These are phyloP conservation scores for Micronisus gabar DNA, from an alignment of 2,113 vertebrate species.

Conservation along the genomic window DNA sequence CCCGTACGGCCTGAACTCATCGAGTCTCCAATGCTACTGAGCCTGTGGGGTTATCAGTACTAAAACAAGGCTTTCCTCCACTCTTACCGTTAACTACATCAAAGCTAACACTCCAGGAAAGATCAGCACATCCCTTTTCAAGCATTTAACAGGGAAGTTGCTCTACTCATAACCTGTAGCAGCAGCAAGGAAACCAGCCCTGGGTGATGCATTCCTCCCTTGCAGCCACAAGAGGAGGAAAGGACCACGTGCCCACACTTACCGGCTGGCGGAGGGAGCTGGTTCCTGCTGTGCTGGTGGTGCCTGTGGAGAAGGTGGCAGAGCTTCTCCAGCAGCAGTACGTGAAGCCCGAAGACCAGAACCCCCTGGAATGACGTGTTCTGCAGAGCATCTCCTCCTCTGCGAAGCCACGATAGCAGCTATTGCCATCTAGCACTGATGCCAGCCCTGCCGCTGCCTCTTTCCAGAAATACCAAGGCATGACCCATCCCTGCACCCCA, in stretches of 20 bases:
- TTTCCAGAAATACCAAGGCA: not conserved
- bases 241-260: not conserved
- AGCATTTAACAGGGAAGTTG: not conserved
- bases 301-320: not conserved
- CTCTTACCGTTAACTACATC: accelerated
- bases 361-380: accelerated
- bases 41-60: no score
- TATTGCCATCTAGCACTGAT: accelerated
- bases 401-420: not conserved
- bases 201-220: accelerated
- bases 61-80: not conserved
- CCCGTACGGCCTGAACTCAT: accelerated
- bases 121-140: not conserved
- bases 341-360: not conserved
- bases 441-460: accelerated
- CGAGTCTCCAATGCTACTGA: accelerated
- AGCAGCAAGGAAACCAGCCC: not conserved
- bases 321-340: not conserved
- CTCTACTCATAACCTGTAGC: not conserved
- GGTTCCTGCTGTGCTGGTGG: not conserved
- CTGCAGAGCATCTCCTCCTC: not conserved
- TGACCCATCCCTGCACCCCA: not conserved
- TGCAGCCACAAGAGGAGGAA: not conserved
- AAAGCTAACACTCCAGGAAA: not conserved
- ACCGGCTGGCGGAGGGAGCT: not conserved